A percentile compares a stretch with the other conserved stretches of the same genome.
These are phyloP conservation scores for Drosophila fulvimacula DNA, from an alignment of 2,888 invertebrate genomes.

Conservation along the genomic window DNA sequence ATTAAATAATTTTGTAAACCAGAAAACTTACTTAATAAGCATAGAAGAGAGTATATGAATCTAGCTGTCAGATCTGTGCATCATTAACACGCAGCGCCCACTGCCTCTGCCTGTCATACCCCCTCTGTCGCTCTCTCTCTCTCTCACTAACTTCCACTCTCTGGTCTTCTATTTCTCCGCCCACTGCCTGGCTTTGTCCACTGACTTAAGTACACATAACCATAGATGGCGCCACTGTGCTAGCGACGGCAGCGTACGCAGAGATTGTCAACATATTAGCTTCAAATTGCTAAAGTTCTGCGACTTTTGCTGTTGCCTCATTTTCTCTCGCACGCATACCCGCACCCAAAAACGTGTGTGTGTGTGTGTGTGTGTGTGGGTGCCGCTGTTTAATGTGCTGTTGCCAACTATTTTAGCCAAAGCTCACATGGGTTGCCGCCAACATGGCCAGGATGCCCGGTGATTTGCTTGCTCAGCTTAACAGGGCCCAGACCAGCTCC, in stretches of 20 bases:
- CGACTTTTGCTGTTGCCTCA: slow-evolving; percentile 76
- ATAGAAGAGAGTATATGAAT: slow-evolving; percentile 2
- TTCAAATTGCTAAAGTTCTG: slow-evolving; percentile 80
- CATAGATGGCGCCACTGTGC: slow-evolving; percentile 69
- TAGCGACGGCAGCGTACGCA: slow-evolving; percentile 32
- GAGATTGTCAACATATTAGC: slow-evolving; percentile 81
- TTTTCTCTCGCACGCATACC: slow-evolving; percentile 62
- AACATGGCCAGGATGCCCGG: slow-evolving; percentile 59
- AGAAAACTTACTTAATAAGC: background rate
- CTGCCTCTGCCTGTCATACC: background rate
- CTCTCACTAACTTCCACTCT: too few relatives aligned
- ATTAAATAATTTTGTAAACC: background rate
- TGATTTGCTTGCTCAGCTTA: slow-evolving; percentile 77
- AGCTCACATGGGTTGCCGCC: slow-evolving; percentile 76
- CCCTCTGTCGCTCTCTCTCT: background rate
- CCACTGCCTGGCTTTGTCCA: slow-evolving; percentile 56
- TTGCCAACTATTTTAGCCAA: slow-evolving; percentile 82
- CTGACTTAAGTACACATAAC: slow-evolving; percentile 77
- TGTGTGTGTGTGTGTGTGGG: slow-evolving; percentile 28
- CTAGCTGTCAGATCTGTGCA: slow-evolving; percentile 20
- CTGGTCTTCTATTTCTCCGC: background rate
- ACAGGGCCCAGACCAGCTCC: slow-evolving; percentile 44
- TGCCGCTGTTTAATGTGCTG: slow-evolving; percentile 78
- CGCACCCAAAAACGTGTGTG: slow-evolving; percentile 12
- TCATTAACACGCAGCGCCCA: slow-evolving; percentile 37